phyloP scores from a whole-genome alignment of 2,113 vertebrate species.

The Formicarius rufipectus region DNA sequence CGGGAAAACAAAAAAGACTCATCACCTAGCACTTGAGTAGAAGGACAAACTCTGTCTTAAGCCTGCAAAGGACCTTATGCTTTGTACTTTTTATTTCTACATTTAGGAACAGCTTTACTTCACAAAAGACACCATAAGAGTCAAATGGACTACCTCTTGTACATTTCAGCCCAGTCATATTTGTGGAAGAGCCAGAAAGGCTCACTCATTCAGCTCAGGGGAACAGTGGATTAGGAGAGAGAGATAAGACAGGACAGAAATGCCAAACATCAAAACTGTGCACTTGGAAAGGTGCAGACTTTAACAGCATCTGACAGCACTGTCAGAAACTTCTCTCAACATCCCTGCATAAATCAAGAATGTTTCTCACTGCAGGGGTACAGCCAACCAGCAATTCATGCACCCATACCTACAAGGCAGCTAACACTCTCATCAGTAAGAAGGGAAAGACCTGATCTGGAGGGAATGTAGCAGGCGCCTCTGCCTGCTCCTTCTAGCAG shows the following conservation, averaged over 20 bases:
- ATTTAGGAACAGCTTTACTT: background rate
- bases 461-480: background rate
- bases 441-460: background rate
- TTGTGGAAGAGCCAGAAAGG: background rate
- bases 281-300: background rate
- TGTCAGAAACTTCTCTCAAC: background rate
- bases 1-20: background rate
- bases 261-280: background rate
- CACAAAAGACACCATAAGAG: background rate
- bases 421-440: background rate
- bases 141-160: background rate
- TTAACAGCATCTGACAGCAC: background rate
- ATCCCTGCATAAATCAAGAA: background rate
- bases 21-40: background rate
- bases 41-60: background rate
- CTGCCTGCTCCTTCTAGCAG: background rate
- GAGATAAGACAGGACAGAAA: background rate
- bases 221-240: background rate
- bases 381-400: fast-evolving
- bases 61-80: background rate
- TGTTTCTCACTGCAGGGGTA: background rate
- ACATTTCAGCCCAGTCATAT: background rate
- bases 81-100: background rate
- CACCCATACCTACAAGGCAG: fast-evolving
- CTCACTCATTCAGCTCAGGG: background rate